A percentile compares a stretch with the other conserved stretches of the same genome.
These are phyloP conservation scores for Acleris holmiana DNA, from an alignment of 2,888 invertebrate species.

Conservation along the genomic window DNA sequence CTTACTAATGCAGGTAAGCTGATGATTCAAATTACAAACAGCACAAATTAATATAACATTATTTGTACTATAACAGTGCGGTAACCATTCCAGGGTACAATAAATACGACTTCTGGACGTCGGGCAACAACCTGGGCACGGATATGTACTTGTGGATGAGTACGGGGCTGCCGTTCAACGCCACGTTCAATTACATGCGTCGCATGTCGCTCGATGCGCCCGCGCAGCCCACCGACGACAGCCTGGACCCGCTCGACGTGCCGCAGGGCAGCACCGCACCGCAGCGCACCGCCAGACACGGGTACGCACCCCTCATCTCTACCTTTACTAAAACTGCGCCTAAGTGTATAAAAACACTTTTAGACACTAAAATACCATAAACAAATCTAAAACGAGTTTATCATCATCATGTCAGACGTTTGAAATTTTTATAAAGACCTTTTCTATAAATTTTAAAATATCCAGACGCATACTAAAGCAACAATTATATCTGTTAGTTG, in stretches of 20 bases:
- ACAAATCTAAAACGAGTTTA: no score
- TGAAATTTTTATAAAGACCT: no score
- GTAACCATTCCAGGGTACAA: conserved; percentile 84
- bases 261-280: conserved; percentile 91
- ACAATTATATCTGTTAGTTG: conserved; percentile 74
- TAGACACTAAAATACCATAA: no score
- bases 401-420: no score
- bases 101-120: conserved; percentile 95
- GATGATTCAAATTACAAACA: no score
- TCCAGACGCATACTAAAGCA: background rate
- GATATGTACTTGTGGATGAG: conserved; percentile 96
- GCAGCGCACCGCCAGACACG: conserved; percentile 90
- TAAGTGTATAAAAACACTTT: no score
- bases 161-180: conserved; percentile 93
- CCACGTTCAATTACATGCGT: conserved; percentile 93
- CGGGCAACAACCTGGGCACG: conserved; percentile 93
- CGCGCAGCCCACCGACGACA: conserved; percentile 81
- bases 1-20: conserved; percentile 89
- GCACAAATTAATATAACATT: no score
- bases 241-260: conserved; percentile 86
- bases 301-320: conserved; percentile 69
- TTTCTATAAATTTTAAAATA: no score
- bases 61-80: background rate
- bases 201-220: conserved; percentile 82
- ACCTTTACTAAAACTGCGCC: background rate